A percentile compares a stretch with the other conserved stretches of the same genome.
These are phyloP conservation scores for Alexandromys fortis DNA, from an alignment of 2,113 vertebrate genomes.

Conservation along the genomic window DNA sequence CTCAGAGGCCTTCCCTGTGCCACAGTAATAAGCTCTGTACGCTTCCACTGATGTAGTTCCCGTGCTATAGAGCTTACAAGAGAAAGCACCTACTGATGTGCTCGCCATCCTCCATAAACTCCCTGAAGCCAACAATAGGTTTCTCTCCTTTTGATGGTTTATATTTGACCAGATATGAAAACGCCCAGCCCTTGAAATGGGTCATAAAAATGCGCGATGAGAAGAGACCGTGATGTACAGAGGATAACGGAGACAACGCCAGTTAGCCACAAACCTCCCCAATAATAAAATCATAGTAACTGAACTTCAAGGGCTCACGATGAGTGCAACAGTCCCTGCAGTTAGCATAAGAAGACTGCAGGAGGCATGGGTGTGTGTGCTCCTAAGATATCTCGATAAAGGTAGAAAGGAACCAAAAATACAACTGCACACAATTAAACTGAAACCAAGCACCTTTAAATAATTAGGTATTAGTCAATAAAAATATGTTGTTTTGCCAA, in stretches of 20 bases:
- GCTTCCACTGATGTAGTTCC: not conserved
- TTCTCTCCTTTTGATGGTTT: not conserved
- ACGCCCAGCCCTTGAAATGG: not conserved
- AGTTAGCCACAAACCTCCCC: not conserved
- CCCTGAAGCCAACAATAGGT: not conserved
- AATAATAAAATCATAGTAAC: not conserved
- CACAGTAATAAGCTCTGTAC: too few relatives aligned
- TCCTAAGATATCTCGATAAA: not conserved
- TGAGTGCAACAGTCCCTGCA: not conserved
- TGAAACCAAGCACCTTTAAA: not conserved
- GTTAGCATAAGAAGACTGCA: not conserved
- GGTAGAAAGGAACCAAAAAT: not conserved
- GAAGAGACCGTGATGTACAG: not conserved
- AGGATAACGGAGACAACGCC: not conserved
- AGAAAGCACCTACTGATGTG: not conserved
- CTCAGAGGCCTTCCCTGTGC: not conserved
- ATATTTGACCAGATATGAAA: not conserved
- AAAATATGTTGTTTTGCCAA: not conserved
- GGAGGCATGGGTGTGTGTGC: not conserved
- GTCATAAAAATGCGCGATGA: not conserved
- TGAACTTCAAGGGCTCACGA: not conserved
- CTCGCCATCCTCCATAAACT: not conserved
- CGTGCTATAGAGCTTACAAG: not conserved
- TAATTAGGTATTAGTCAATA: not conserved
- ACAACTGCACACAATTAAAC: not conserved